phyloP scores from a whole-genome alignment of 2,797 vertebrate genomes.

The Triplophysa bombifrons region DNA sequence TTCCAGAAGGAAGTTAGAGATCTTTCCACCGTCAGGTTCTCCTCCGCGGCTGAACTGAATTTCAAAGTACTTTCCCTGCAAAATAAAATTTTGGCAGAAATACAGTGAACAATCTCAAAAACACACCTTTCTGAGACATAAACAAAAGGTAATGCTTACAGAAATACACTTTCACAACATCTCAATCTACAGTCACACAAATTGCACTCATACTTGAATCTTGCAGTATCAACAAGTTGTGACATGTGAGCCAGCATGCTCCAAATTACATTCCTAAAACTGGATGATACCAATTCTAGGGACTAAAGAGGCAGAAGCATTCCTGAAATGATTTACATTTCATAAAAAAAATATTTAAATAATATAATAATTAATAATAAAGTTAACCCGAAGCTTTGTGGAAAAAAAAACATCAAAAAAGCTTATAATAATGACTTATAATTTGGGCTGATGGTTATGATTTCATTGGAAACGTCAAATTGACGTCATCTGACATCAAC shows the following conservation, averaged over 20 bases:
- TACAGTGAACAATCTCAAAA: not conserved
- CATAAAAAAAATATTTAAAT: not conserved
- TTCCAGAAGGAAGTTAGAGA: conserved; percentile 84
- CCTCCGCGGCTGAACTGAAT: conserved; percentile 86
- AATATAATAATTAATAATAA: not conserved
- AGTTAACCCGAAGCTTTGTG: no score
- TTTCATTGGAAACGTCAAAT: no score
- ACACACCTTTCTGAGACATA: not conserved
- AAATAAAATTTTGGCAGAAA: not conserved
- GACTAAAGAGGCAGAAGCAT: not conserved
- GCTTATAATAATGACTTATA: no score
- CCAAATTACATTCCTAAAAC: conserved; percentile 18
- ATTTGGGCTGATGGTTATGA: no score
- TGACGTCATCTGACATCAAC: no score
- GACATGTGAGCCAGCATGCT: conserved; percentile 28
- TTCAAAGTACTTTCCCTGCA: conserved; percentile 87
- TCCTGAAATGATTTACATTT: not conserved
- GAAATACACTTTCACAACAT: conserved; percentile 2
- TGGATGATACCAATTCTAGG: not conserved
- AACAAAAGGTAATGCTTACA: not conserved
- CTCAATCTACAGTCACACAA: conserved; percentile 7
- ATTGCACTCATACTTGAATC: not conserved
- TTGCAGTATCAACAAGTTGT: conserved; percentile 30
- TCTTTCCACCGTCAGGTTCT: conserved; percentile 84
- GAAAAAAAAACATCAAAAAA: no score